Evolutionary conservation across 2,113 vertebrate species (phyloP).

Genomic region (Gallinago undulata): DNA sequence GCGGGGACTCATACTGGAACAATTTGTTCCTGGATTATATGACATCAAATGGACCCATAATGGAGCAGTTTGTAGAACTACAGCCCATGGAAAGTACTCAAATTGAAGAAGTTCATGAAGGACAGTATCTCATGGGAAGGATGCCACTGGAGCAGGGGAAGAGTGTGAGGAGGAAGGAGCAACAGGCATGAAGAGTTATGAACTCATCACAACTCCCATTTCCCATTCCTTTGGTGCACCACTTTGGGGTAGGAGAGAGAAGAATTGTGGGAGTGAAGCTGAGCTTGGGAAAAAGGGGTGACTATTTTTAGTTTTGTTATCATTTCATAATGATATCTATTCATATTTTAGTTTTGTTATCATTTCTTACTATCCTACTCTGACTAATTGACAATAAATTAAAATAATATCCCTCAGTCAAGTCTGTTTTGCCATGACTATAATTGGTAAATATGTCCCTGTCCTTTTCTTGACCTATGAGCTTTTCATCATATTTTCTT

Average conservation of each 20-base stretch:
- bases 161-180: fast-evolving
- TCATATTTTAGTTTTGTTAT: neutral
- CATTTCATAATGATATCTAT: no score
- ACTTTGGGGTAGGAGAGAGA: neutral
- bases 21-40: neutral
- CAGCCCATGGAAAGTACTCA: neutral
- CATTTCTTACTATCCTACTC: neutral
- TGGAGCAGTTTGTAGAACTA: neutral
- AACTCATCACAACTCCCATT: neutral
- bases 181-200: neutral
- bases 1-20: fast-evolving
- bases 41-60: neutral
- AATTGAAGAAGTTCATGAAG: neutral
- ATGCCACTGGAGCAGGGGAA: neutral
- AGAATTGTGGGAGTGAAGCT: neutral
- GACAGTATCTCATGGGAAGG: neutral
- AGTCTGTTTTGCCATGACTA: neutral
- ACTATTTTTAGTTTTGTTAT: neutral
- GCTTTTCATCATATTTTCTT: neutral
- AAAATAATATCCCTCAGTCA: neutral
- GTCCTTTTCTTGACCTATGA: neutral
- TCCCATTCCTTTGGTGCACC: fast-evolving
- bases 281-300: neutral
- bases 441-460: neutral
- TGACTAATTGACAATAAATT: neutral